Percentiles rank a stretch among this genome's conserved stretches.
Evolutionary conservation across 2,113 vertebrate species (phyloP).

Genomic region (Cephalopterus ornatus): DNA sequence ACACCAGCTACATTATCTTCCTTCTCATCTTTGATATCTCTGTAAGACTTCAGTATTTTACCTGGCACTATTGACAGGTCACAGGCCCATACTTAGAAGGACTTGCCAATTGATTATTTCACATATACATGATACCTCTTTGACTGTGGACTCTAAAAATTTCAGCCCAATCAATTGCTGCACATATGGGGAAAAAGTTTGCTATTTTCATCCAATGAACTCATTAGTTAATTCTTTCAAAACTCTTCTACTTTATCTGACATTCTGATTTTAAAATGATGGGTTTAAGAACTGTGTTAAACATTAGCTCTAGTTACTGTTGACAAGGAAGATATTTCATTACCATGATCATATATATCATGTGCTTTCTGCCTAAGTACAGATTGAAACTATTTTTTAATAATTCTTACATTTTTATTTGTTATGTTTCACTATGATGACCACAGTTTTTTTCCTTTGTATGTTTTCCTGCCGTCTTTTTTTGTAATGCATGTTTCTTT

Average conservation of each 20-base stretch:
- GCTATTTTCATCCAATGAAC: not conserved
- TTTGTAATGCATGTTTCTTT: not conserved
- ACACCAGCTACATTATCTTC: not conserved
- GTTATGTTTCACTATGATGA: not conserved
- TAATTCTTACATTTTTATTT: not conserved
- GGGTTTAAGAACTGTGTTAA: not conserved
- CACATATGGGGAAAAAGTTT: not conserved
- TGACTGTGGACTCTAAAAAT: not conserved
- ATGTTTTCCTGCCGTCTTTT: not conserved
- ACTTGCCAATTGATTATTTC: not conserved
- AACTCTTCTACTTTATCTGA: not conserved
- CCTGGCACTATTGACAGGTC: not conserved
- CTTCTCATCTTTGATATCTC: not conserved
- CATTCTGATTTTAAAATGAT: not conserved
- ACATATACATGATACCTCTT: not conserved
- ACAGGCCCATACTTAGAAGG: not conserved
- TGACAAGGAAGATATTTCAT: not conserved
- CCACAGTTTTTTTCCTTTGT: not conserved
- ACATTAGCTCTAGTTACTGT: not conserved
- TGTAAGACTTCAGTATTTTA: not conserved
- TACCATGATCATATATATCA: not conserved
- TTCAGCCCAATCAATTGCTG: not conserved
- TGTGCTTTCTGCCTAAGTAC: not conserved
- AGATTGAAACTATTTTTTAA: not conserved
- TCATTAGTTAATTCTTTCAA: not conserved